Conservation (phyloP, 2,888 invertebrate species). For the Luperina nickerlii region DNA sequence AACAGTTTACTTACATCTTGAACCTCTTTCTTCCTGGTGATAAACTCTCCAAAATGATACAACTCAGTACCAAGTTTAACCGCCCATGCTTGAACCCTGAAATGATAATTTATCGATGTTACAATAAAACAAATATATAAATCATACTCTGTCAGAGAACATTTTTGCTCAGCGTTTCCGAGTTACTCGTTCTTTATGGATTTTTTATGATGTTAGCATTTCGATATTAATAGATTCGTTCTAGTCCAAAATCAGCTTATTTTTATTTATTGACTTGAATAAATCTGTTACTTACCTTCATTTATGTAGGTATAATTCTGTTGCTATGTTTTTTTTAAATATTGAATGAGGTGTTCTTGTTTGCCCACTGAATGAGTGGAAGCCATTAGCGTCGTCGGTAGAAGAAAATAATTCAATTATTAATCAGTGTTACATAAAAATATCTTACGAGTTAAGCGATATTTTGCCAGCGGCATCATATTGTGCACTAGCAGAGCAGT, state of each 20-base stretch:
- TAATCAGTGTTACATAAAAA: conserved; percentile 38
- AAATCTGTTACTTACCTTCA: neutral
- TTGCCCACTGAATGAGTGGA: neutral
- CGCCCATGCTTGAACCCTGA: conserved; percentile 95
- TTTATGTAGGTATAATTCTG: neutral
- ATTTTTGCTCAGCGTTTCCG: conserved; percentile 46
- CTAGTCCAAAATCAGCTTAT: conserved; percentile 30
- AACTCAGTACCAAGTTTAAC: conserved; percentile 95
- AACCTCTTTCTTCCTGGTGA: conserved; percentile 94
- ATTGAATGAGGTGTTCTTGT: neutral
- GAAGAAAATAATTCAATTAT: conserved; percentile 28
- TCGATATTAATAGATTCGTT: conserved; percentile 56
- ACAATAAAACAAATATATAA: conserved; percentile 32
- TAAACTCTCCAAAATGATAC: conserved; percentile 94
- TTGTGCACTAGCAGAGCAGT: conserved; percentile 85
- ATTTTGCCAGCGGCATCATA: conserved; percentile 83
- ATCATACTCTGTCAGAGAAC: conserved; percentile 40
- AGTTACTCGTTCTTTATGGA: conserved; percentile 42
- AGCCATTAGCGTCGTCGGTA: conserved; percentile 20
- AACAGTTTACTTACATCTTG: conserved; percentile 91
- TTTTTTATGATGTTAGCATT: conserved; percentile 59
- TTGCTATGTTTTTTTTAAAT: neutral
- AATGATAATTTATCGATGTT: conserved; percentile 44
- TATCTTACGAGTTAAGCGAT: conserved; percentile 86
- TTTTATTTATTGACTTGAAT: conserved; percentile 7